A percentile compares a stretch with the other conserved stretches of the same genome.
Conservation (phyloP, 2,888 invertebrate genomes). For the Troides helena region DNA sequence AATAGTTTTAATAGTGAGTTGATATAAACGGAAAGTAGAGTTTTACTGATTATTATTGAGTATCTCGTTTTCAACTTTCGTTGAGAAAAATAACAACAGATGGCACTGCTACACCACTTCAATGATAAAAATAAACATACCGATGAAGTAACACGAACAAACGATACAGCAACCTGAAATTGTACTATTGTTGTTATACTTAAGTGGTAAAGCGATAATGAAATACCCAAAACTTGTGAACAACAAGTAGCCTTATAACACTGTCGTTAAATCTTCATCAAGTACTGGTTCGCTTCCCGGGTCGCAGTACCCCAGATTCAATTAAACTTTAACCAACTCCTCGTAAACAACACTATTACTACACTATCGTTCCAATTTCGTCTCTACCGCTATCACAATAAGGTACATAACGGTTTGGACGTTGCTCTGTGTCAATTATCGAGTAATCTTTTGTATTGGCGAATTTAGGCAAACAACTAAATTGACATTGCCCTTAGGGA, state of each 20-base stretch:
- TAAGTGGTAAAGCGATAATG: constrained; percentile 42
- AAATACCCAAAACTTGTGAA: constrained; percentile 55
- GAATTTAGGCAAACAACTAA: constrained; percentile 29
- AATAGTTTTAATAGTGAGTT: too few species aligned
- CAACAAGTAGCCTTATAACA: constrained; percentile 52
- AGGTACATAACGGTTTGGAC: constrained; percentile 33
- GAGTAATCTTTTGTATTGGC: constrained; percentile 37
- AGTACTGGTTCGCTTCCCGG: constrained; percentile 45
- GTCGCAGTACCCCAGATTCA: constrained; percentile 58
- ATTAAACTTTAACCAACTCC: constrained; percentile 76
- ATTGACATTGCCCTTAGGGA: constrained; percentile 24
- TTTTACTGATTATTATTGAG: too few species aligned
- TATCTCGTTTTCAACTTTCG: too few species aligned
- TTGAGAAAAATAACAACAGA: neutral
- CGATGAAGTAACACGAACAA: neutral
- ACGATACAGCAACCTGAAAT: neutral
- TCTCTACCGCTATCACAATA: constrained; percentile 40
- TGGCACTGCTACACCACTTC: neutral
- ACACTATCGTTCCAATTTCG: constrained; percentile 45
- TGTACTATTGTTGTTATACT: neutral
- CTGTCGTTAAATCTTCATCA: constrained; percentile 65
- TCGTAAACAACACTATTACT: constrained; percentile 76
- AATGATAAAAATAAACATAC: neutral
- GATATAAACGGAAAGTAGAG: too few species aligned
- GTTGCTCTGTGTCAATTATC: constrained; percentile 52